Percentiles rank a stretch among this genome's conserved stretches.
phyloP scores from a whole-genome alignment of 1,140 invertebrate species.

The Hycleus cichorii region DNA sequence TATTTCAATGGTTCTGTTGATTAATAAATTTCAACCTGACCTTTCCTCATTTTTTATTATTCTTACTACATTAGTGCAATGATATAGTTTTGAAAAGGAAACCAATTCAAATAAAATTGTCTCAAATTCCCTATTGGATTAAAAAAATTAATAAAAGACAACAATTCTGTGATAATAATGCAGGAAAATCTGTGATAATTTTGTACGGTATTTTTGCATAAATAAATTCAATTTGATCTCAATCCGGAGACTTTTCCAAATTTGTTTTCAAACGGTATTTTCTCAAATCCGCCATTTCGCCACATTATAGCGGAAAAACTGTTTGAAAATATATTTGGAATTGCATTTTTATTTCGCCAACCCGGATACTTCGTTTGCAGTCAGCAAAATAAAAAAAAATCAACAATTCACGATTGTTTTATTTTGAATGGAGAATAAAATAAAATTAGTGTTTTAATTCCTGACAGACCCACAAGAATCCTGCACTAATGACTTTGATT shows the following conservation, averaged over 20 bases:
- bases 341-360: constrained; percentile 34
- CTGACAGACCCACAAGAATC: background rate
- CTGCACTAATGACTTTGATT: constrained; percentile 1
- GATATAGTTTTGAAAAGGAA: constrained; percentile 14
- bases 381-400: constrained; percentile 17
- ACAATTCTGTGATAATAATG: background rate
- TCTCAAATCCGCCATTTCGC: background rate
- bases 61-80: constrained; percentile 26
- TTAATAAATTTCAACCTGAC: constrained; percentile 22
- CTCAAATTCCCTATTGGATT: background rate
- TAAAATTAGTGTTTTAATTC: constrained; percentile 6
- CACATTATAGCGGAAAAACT: background rate
- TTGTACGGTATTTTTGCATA: constrained; percentile 18
- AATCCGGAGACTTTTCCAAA: constrained; percentile 29
- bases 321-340: constrained; percentile 33
- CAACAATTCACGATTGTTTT: constrained; percentile 23
- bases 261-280: constrained; percentile 27
- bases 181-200: constrained; percentile 18
- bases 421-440: constrained; percentile 16
- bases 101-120: background rate
- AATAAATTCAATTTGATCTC: constrained; percentile 34
- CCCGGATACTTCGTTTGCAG: too few species aligned
- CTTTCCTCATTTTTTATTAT: constrained; percentile 21
- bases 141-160: background rate
- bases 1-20: constrained; percentile 20